Base-by-base conservation (phyloP, 2,797 vertebrate species). In the Tangara arthus region DNA sequence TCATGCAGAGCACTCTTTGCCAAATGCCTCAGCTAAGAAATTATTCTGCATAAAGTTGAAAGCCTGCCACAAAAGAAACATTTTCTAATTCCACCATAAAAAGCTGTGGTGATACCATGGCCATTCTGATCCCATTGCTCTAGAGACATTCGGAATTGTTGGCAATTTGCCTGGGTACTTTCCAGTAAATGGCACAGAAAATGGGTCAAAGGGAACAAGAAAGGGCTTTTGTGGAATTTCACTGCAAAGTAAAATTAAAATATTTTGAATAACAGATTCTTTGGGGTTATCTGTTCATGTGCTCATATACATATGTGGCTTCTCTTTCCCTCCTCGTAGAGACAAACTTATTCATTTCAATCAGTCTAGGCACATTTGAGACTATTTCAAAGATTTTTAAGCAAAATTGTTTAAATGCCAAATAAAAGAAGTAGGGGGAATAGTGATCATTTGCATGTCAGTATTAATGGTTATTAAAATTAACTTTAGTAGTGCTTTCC, bases 11-110 rank as follows among this genome's bases (percentile, higher is more conserved):
- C 23, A 26, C 37, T 39, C 65, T 86, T 75, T 76, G 82, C 89
- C 71, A 89, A 85, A 86, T 59, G 42, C 50, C 73, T 93, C 50
- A 69, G 39, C 72, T 87, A 83, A 76, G 55, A 88, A 85, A 64
- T 68, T 76, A 50, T 52, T 93, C 59, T 75, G n/a, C 37, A 12
- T 52, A 30, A 75, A 93, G 44, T 47, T 91, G 55, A 92, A 92
- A 91, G 42, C 35, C 12, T 87, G 61, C 61, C 76, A 93, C 65
- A 85, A 93, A 92, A 91, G n/a, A 93, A 95, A 71, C n/a, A 42
- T 72, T 89, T 91, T 32, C 49, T 49, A 83, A 88, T 90, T 83
- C 55, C 76, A 83, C 42, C 35, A 70, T 55, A 34, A 83, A 91
- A 55, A 90, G 52, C 76, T 82, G 76, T 69, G 68, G 53, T 70